A percentile compares a stretch with the other conserved stretches of the same genome.
Conservation (phyloP, 1,140 invertebrate genomes). For the Hydropsyche tenuis region DNA sequence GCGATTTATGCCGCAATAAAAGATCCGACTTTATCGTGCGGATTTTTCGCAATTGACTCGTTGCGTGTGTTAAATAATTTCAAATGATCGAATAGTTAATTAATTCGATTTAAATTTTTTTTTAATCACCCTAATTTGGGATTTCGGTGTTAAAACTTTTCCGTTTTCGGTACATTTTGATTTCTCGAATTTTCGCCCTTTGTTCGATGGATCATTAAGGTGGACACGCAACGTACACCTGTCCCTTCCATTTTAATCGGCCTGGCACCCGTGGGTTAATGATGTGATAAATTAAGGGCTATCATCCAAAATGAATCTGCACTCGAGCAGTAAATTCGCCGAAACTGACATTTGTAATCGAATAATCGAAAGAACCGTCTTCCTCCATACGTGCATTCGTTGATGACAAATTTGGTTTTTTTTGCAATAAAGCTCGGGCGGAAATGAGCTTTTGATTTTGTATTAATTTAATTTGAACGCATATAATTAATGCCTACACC, state of each 20-base stretch:
- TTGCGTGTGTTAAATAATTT: background rate
- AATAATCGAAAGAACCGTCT: background rate
- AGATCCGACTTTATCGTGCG: no score
- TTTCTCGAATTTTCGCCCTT: background rate
- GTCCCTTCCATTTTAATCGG: constrained; percentile 11
- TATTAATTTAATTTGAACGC: no score
- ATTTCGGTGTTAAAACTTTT: constrained; percentile 4
- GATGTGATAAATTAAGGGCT: constrained; percentile 33
- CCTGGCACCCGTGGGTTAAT: background rate
- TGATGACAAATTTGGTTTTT: background rate
- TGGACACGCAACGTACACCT: constrained; percentile 27
- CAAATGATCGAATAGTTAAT: background rate
- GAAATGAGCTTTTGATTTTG: no score
- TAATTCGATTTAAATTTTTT: background rate
- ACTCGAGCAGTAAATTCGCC: background rate
- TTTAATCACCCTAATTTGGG: background rate
- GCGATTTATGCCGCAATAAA: no score
- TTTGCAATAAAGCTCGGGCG: no score
- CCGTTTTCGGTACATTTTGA: background rate
- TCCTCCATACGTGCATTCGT: background rate
- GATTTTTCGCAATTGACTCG: background rate
- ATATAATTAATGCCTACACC: no score
- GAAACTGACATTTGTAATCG: constrained; percentile 2
- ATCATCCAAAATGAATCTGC: constrained; percentile 3
- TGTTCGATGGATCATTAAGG: background rate